Evolutionary conservation across 2,888 invertebrate genomes (phyloP), one percentile per base, ranked within the genome.

Genomic region (Athetis lepigone): DNA sequence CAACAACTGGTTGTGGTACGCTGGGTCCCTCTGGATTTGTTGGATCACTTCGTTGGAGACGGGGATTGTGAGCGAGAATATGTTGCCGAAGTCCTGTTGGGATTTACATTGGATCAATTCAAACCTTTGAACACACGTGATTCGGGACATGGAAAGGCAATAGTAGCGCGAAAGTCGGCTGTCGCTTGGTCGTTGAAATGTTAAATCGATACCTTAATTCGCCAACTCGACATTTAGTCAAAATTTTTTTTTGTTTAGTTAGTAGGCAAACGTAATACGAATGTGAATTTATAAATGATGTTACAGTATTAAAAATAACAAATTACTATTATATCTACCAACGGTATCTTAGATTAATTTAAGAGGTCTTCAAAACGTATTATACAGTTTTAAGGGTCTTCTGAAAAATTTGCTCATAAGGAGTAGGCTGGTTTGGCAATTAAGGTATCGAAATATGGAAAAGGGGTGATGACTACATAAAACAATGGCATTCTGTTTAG

Each of bases 31-130:
- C 55, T 89, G 85, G 13, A 94, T 88, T 58, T 92, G 89, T 33
- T 93, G 86, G 8, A 93, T 83, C 2, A 94, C 92, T 2, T 90
- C 86, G 18, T 90, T 90, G 1, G 95, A 94, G 1, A 95, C 92
- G 39, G 95, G 95, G 51, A 95, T 88, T 75, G 93, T 91, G 72
- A 91, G 88, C 2, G 90, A 84, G 13, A 90, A 85, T 4, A 87
- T 82, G 13, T 85, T 88, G 18, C 88, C 85, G 37, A 87, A 77
- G n/a, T 82, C 81, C 85, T 86, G 78, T 29, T 19, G 18, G 62
- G 33, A 56, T 40, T 33, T 1, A 13, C 11, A 33, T 33, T 33
- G 33, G 33, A 33, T 13, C 11, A 33, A 25, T 25, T 33, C 13
- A 0, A 11, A 13, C 11, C 4, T 33, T 13, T 33, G 29, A 2